Evolutionary conservation across 2,113 vertebrate species (phyloP).

Genomic region (Datnioides undecimradiatus): DNA sequence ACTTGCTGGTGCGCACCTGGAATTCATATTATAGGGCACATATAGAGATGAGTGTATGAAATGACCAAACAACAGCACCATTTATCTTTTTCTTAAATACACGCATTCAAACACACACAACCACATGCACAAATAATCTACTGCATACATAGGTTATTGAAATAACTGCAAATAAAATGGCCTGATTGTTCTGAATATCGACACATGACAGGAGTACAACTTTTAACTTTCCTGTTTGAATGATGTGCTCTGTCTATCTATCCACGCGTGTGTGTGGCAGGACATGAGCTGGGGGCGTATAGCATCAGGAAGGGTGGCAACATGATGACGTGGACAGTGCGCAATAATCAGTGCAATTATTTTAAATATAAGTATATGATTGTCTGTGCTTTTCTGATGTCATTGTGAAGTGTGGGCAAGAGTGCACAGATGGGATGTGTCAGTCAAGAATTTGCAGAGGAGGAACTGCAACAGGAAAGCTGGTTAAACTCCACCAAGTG

Average conservation of each 20-base stretch:
- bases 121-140: background rate
- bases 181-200: slow-evolving; percentile 52
- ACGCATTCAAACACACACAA: background rate
- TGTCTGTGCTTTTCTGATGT: background rate
- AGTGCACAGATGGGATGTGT: background rate
- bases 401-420: background rate
- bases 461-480: slow-evolving; percentile 33
- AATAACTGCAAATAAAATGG: slow-evolving; percentile 48
- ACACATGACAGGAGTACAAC: background rate
- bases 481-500: slow-evolving; percentile 21
- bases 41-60: background rate
- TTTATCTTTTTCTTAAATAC: background rate
- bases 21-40: slow-evolving; percentile 21
- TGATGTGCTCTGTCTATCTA: slow-evolving; percentile 13
- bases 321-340: background rate
- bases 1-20: slow-evolving; percentile 51
- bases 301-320: slow-evolving; percentile 6
- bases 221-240: slow-evolving; percentile 15
- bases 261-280: background rate
- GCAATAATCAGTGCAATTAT: background rate
- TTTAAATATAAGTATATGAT: background rate
- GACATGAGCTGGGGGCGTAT: background rate
- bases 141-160: slow-evolving; percentile 24
- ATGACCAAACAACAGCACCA: slow-evolving; percentile 8
- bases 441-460: slow-evolving; percentile 12